phyloP scores from a whole-genome alignment of 2,113 vertebrate genomes.

The Spizaetus ornatus region DNA sequence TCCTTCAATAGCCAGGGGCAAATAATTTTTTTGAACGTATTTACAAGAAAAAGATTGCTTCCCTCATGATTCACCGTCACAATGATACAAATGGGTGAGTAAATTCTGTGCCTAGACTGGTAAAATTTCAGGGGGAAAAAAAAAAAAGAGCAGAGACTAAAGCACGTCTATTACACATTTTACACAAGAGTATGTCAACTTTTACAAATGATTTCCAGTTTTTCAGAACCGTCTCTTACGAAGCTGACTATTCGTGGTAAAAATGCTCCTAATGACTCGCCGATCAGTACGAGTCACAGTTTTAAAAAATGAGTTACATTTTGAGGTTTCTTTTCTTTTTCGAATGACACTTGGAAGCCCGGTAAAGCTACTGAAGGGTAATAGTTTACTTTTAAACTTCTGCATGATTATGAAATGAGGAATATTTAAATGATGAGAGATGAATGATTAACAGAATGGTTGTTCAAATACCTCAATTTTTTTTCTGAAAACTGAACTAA shows the following conservation, averaged over 20 bases:
- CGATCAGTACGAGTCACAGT: not conserved
- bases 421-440: not conserved
- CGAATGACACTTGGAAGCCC: not conserved
- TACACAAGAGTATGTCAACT: too few relatives aligned
- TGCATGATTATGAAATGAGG: not conserved
- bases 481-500: not conserved
- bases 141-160: not conserved
- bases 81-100: not conserved
- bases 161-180: not conserved
- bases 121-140: not conserved
- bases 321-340: not conserved
- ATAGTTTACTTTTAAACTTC: not conserved
- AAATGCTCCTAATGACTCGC: not conserved
- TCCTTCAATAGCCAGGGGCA: not conserved
- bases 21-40: not conserved
- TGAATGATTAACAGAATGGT: conserved; percentile 3
- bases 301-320: not conserved
- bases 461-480: not conserved
- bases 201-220: not conserved
- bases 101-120: not conserved
- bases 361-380: not conserved
- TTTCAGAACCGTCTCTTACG: not conserved
- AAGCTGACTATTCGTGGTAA: not conserved
- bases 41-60: not conserved
- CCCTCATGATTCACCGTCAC: not conserved